These are phyloP conservation scores for Enteromius radiatus DNA, from an alignment of 2,797 vertebrate genomes.

Conservation along the genomic window DNA sequence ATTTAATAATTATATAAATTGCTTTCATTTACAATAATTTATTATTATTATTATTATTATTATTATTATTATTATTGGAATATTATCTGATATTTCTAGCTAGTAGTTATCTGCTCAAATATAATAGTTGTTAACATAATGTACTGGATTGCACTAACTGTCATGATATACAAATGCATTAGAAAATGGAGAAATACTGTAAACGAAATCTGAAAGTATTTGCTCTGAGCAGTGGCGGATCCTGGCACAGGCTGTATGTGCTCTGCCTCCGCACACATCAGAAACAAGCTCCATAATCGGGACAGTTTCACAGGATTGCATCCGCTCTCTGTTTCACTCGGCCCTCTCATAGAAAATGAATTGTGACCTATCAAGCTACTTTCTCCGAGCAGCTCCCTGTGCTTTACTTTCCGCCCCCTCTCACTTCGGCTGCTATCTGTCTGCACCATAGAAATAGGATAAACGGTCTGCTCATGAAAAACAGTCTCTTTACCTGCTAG, in stretches of 20 bases:
- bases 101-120: not conserved
- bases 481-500: slow-evolving; percentile 10
- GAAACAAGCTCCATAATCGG: slow-evolving; percentile 7
- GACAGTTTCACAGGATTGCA: not conserved
- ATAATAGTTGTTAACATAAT: not conserved
- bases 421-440: not conserved
- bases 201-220: not conserved
- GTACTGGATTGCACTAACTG: not conserved
- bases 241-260: not conserved
- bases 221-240: not conserved
- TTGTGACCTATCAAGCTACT: slow-evolving; percentile 21
- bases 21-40: too few relatives aligned
- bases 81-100: not conserved
- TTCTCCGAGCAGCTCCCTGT: not conserved
- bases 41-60: not conserved
- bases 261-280: slow-evolving; percentile 4
- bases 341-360: slow-evolving; percentile 14
- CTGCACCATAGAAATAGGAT: slow-evolving; percentile 10
- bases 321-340: not conserved
- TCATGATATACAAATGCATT: not conserved
- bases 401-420: slow-evolving; percentile 9
- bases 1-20: too few relatives aligned
- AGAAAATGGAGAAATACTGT: not conserved
- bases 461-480: slow-evolving; percentile 10
- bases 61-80: not conserved